Evolutionary conservation across 1,140 invertebrate species (phyloP).

Genomic region (Macrobrachium nipponense): DNA sequence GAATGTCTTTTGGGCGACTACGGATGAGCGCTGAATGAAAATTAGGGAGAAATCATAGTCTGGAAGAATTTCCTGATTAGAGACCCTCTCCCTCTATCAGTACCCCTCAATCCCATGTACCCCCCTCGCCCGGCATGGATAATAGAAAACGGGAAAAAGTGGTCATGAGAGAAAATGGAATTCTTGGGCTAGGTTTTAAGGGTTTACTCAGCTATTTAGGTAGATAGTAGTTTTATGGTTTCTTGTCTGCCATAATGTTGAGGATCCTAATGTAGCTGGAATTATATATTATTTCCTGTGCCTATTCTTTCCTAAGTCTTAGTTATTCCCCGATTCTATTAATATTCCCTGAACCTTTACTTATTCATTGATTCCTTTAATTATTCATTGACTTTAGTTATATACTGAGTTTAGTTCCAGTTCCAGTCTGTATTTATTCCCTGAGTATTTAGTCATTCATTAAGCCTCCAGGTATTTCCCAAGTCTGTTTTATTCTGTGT

Average conservation of each 20-base stretch:
- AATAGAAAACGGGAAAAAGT: not conserved
- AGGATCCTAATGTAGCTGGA: not conserved
- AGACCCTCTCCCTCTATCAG: not conserved
- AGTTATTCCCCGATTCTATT: too few relatives aligned
- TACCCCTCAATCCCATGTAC: not conserved
- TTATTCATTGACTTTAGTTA: too few relatives aligned
- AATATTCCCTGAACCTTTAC: too few relatives aligned
- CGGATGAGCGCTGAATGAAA: constrained; percentile 53
- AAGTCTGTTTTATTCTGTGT: too few relatives aligned
- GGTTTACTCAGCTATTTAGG: not conserved
- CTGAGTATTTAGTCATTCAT: too few relatives aligned
- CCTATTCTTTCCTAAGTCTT: too few relatives aligned
- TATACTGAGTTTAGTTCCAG: too few relatives aligned
- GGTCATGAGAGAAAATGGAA: not conserved
- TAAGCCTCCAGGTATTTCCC: too few relatives aligned
- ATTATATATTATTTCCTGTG: too few relatives aligned
- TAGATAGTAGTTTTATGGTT: not conserved
- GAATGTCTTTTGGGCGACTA: constrained; percentile 31
- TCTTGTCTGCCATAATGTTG: not conserved
- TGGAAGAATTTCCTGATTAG: constrained; percentile 18
- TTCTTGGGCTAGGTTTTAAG: not conserved
- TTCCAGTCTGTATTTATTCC: too few relatives aligned
- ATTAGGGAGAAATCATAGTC: constrained; percentile 53
- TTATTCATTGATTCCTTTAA: too few relatives aligned
- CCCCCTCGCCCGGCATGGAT: not conserved